A percentile compares a stretch with the other conserved stretches of the same genome.
phyloP scores from a whole-genome alignment of 2,888 invertebrate genomes.

The Phoenoteleia sp. region DNA sequence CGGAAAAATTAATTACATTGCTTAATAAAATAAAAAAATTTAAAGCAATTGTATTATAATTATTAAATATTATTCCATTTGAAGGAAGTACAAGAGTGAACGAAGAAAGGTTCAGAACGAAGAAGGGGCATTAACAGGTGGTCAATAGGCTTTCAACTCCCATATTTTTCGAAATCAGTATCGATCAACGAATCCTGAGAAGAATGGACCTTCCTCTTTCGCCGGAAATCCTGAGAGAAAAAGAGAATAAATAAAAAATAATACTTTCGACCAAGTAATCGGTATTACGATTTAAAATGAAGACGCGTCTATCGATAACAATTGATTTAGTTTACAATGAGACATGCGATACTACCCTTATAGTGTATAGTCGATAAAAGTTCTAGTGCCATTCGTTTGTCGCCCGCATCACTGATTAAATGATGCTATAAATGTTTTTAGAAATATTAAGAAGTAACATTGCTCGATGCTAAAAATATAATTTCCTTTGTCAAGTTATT shows the following conservation, averaged over 20 bases:
- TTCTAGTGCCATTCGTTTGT: constrained; percentile 17
- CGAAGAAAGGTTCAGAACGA: neutral
- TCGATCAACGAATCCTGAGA: constrained; percentile 35
- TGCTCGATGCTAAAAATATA: constrained; percentile 19
- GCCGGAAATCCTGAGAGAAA: constrained; percentile 53
- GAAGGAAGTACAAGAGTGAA: neutral
- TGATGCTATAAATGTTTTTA: constrained; percentile 35
- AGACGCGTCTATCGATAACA: constrained; percentile 31
- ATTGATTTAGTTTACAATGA: constrained; percentile 56
- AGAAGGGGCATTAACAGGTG: constrained; percentile 57
- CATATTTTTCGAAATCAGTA: constrained; percentile 18
- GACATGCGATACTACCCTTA: constrained; percentile 67
- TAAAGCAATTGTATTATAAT: constrained; percentile 43
- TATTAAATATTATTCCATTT: constrained; percentile 29
- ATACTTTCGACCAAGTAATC: constrained; percentile 25
- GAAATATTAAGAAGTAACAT: constrained; percentile 58
- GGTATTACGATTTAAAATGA: constrained; percentile 15
- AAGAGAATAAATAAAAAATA: constrained; percentile 37
- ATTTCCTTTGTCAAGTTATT: constrained; percentile 53
- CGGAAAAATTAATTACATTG: too few relatives aligned
- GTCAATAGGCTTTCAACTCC: constrained; percentile 44
- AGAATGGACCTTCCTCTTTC: constrained; percentile 10
- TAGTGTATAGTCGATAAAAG: constrained; percentile 37
- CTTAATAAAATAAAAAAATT: constrained; percentile 55
- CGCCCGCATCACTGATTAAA: constrained; percentile 43